These are phyloP conservation scores for Atherinosoma microstoma DNA, from an alignment of 2,797 vertebrate genomes.

Conservation along the genomic window DNA sequence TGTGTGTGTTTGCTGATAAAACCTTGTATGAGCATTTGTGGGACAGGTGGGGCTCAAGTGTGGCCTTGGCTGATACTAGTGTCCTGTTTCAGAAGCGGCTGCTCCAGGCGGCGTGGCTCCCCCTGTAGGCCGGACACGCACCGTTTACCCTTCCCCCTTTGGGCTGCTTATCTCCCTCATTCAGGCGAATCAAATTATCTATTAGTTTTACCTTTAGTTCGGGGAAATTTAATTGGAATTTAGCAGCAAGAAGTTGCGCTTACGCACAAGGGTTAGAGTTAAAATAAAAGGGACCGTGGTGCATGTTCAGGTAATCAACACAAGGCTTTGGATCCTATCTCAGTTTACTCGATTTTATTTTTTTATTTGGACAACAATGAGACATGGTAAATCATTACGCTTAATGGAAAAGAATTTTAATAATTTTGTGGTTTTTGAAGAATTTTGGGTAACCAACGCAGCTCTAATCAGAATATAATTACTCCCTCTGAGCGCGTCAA, in stretches of 20 bases:
- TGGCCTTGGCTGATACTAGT: slow-evolving; percentile 67
- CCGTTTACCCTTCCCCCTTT: no score
- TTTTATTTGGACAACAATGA: background rate
- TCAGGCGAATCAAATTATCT: slow-evolving; percentile 11
- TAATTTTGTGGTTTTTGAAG: background rate
- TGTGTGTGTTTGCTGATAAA: slow-evolving; percentile 55
- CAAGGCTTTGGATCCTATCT: background rate
- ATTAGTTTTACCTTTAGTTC: slow-evolving; percentile 10
- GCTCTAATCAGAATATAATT: background rate
- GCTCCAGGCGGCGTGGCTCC: slow-evolving; percentile 36
- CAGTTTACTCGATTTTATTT: background rate
- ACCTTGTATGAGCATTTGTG: slow-evolving; percentile 1
- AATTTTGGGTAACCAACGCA: slow-evolving; percentile 9
- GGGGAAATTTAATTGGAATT: background rate
- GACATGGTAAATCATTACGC: background rate
- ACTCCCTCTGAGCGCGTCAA: slow-evolving; percentile 41
- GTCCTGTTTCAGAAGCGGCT: slow-evolving; percentile 46
- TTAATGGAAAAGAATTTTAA: background rate
- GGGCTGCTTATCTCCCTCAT: background rate
- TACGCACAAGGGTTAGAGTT: background rate
- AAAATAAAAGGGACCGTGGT: background rate
- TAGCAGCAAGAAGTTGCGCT: slow-evolving; percentile 6
- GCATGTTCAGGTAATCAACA: background rate
- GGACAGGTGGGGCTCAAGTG: slow-evolving; percentile 54
- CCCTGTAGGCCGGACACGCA: slow-evolving; percentile 34